phyloP scores from a whole-genome alignment of 2,888 invertebrate genomes.

The Aethes cnicana region DNA sequence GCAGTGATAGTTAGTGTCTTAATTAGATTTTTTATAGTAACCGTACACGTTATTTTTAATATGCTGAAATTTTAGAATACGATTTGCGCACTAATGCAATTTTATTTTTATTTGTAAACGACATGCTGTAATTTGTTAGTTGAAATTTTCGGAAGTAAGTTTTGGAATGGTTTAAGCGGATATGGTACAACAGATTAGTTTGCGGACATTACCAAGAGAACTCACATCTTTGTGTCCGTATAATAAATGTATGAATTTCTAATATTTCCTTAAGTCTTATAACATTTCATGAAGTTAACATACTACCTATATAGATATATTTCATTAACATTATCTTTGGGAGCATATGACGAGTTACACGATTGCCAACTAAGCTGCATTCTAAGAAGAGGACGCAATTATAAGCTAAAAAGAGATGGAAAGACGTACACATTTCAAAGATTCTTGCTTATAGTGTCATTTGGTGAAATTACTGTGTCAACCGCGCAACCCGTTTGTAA shows the following conservation, averaged over 20 bases:
- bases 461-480: too few relatives aligned
- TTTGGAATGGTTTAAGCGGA: constrained; percentile 52
- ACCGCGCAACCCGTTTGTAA: too few relatives aligned
- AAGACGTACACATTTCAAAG: too few relatives aligned
- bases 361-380: too few relatives aligned
- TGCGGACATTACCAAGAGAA: constrained; percentile 28
- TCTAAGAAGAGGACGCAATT: too few relatives aligned
- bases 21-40: constrained; percentile 64
- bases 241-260: neutral
- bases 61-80: constrained; percentile 47
- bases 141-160: constrained; percentile 19
- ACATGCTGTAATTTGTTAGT: constrained; percentile 21
- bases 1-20: constrained; percentile 70
- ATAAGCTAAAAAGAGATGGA: too few relatives aligned
- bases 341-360: too few relatives aligned
- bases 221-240: constrained; percentile 19
- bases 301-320: neutral
- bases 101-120: constrained; percentile 31
- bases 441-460: too few relatives aligned
- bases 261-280: neutral
- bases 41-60: constrained; percentile 59
- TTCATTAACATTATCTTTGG: neutral
- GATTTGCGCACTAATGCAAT: constrained; percentile 34
- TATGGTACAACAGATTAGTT: constrained; percentile 58
- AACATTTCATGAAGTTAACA: constrained; percentile 1